Conservation (phyloP, 2,113 vertebrate species). For the Sisor rabdophorus region DNA sequence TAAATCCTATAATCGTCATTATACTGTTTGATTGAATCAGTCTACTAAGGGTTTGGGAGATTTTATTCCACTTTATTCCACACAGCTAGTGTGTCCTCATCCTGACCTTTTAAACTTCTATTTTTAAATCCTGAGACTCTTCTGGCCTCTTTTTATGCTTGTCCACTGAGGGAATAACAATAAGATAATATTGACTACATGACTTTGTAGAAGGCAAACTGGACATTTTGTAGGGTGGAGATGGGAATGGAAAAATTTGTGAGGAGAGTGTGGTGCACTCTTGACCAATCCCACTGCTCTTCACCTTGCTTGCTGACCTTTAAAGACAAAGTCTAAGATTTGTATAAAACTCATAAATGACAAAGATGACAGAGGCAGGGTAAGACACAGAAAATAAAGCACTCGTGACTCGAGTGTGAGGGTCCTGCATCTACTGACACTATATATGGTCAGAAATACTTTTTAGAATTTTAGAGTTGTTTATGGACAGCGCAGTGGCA, state of each 20-base stretch:
- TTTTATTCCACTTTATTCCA: slow-evolving; percentile 17
- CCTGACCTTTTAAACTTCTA: slow-evolving; percentile 36
- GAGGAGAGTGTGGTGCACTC: not conserved
- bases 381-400: slow-evolving; percentile 22
- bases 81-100: slow-evolving; percentile 28
- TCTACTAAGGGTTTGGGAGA: not conserved
- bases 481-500: too few relatives aligned
- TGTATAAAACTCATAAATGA: slow-evolving; percentile 45
- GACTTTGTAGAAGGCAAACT: slow-evolving; percentile 32
- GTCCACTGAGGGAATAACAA: slow-evolving; percentile 46
- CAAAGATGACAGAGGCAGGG: slow-evolving; percentile 30
- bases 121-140: slow-evolving; percentile 28
- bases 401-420: slow-evolving; percentile 30
- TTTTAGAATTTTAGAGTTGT: too few relatives aligned
- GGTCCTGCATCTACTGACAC: slow-evolving; percentile 24
- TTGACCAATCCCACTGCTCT: not conserved
- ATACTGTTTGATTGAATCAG: not conserved
- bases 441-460: too few relatives aligned
- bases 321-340: slow-evolving; percentile 60
- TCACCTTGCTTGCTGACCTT: slow-evolving; percentile 45
- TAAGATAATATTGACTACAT: slow-evolving; percentile 40
- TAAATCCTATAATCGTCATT: too few relatives aligned
- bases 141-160: slow-evolving; percentile 43
- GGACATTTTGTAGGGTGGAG: slow-evolving; percentile 21
- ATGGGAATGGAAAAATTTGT: slow-evolving; percentile 17